A percentile compares a stretch with the other conserved stretches of the same genome.
These are phyloP conservation scores for Lithodes maja DNA, from an alignment of 2,888 invertebrate genomes.

Conservation along the genomic window DNA sequence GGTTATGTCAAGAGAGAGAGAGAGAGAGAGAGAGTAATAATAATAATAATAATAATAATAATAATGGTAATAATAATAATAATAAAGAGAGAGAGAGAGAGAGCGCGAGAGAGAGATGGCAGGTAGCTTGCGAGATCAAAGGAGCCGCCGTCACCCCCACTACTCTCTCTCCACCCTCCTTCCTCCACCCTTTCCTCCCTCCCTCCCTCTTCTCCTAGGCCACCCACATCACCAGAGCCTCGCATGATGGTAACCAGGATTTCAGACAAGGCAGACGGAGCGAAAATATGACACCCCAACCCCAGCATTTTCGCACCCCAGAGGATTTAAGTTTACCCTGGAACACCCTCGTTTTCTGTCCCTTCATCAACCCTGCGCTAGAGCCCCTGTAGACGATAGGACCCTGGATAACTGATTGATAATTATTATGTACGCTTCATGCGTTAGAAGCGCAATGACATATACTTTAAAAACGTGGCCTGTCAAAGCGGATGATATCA, in stretches of 20 bases:
- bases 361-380: too few species aligned
- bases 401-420: too few species aligned
- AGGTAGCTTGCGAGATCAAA: neutral
- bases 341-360: too few species aligned
- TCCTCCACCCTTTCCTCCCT: neutral
- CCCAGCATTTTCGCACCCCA: neutral
- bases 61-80: neutral
- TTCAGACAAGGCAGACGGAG: neutral
- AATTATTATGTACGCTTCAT: too few species aligned
- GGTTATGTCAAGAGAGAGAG: too few species aligned
- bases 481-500: too few species aligned
- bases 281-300: neutral
- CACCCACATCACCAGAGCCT: too few species aligned
- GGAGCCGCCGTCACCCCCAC: neutral
- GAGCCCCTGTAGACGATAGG: too few species aligned
- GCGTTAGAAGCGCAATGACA: too few species aligned
- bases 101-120: conserved; percentile 31
- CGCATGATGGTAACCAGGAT: neutral
- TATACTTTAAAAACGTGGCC: too few species aligned
- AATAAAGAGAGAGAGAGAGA: neutral
- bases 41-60: too few species aligned
- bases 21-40: too few species aligned
- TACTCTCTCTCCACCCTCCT: neutral
- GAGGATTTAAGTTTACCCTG: neutral
- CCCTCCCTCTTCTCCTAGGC: neutral